Evolutionary conservation across 2,797 vertebrate genomes (phyloP), one percentile per base, ranked within the genome.

Genomic region (Xerus rutilus): DNA sequence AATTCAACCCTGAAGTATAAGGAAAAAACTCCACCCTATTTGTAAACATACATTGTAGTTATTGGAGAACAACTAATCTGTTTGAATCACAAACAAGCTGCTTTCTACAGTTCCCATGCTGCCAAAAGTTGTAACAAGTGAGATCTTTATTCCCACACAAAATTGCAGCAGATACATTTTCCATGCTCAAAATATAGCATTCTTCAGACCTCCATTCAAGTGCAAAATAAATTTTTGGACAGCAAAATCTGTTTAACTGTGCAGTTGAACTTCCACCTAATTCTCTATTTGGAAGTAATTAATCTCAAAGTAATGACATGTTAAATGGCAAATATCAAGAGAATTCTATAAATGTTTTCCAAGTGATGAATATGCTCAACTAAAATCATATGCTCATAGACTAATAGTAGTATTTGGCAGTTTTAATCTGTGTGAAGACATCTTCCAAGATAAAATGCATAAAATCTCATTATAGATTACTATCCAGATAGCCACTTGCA

Each of bases 401-500:
- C 5, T 62, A 59, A 28, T 14, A 69, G 30, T 43, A 72, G 49
- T 64, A 88, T 47, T 62, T 92, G 54, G 54, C 30, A 81, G 62
- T 47, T 65, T 32, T 62, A 15, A 67, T 15, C 9, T 74, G n/a
- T 25, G n/a, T 78, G 32, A 86, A 86, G n/a, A 91, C 62, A 91
- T 30, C 28, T 85, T 86, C 47, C 91, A 89, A 83, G 69, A 86
- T 69, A 43, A 96, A 95, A 92, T 86, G 43, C 28, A 47, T 88
- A 45, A 87, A 90, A 84, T 81, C 76, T 89, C 32, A 81, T 79
- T 79, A 76, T 3, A 84, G 35, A 69, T 32, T 28, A 95, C 23
- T 35, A 83, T 54, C 47, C 3, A 86, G 43, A 74, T 30, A 10
- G 93, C 59, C 72, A 70, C 12, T 57, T 77, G 14, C 23, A 18